phyloP scores from a whole-genome alignment of 2,797 vertebrate species.

The Ceryle rudis region DNA sequence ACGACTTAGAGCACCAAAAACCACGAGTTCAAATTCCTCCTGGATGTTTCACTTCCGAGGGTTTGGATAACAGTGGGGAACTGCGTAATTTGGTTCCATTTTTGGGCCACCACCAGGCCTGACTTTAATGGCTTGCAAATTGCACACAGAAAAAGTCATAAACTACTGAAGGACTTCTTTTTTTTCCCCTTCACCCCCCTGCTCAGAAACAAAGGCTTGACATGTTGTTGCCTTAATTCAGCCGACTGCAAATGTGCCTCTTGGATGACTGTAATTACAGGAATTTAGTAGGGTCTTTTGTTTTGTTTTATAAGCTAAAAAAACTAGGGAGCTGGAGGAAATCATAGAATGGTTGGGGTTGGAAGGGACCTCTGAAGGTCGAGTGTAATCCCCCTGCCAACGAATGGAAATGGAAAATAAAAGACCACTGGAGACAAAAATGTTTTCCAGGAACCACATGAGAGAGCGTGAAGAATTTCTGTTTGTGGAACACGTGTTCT shows the following conservation, averaged over 20 bases:
- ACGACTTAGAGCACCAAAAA: not conserved
- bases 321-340: not conserved
- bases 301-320: not conserved
- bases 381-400: no score
- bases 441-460: not conserved
- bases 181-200: not conserved
- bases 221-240: not conserved
- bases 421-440: not conserved
- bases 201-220: constrained; percentile 33
- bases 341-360: no score
- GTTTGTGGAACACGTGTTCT: not conserved
- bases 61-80: not conserved
- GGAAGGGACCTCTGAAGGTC: no score
- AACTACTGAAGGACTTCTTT: not conserved
- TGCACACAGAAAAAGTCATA: not conserved
- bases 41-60: not conserved
- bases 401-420: not conserved
- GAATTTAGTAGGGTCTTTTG: constrained; percentile 6
- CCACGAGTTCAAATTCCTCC: not conserved
- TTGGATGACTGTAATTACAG: constrained; percentile 17
- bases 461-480: not conserved
- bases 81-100: constrained; percentile 10
- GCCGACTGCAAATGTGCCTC: not conserved
- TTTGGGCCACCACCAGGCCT: not conserved
- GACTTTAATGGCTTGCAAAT: constrained; percentile 34